Evolutionary conservation across 2,888 invertebrate species (phyloP), one percentile per base, ranked within the genome.

Genomic region (Didymodactylos carnosus): DNA sequence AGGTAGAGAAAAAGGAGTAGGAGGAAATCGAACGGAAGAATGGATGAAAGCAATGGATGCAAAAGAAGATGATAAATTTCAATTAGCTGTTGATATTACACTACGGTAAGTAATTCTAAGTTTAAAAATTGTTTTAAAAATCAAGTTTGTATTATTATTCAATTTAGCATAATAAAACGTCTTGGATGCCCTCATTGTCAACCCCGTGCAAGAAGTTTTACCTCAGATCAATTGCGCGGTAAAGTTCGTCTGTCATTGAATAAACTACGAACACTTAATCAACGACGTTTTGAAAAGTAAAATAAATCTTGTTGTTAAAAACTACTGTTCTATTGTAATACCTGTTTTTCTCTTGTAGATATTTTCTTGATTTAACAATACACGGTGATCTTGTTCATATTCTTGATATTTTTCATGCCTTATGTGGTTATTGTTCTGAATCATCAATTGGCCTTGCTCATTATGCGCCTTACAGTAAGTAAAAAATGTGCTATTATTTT

Each of bases 391-490:
- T 74, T 25, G 35, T 29, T 39, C 62, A 93, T 77, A 87, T 94
- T 13, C 84, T 98, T 73, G 95, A 97, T 80, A 91, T 95, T 80
- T 88, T 97, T 76, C 98, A 99, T 82, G 89, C 95, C 0, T 91
- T 94, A 78, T 88, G 94, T 72, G 94, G 94, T 10, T 98, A 92
- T 83, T 99, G 98, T 84, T 88, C 91, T 46, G 94, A 95, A 83
- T 92, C 93, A 16, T 76, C 77, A 2, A 72, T 77, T 29, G 75
- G 78, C 27, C 74, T 79, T 35, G 79, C 53, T 25, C 74, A 74
- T 41, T 74, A 74, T 39, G 53, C 71, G 41, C 74, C 74, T 6
- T 39, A 74, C 46, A 78, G 80, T 78, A 71, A 75, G 76, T 74
- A 27, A 23, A 23, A 62, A 78, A 73, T 77, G 19, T 77, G 77